Evolutionary conservation across 2,113 vertebrate species (phyloP), one percentile per base, ranked within the genome.

Genomic region (Callaeas wilsoni): DNA sequence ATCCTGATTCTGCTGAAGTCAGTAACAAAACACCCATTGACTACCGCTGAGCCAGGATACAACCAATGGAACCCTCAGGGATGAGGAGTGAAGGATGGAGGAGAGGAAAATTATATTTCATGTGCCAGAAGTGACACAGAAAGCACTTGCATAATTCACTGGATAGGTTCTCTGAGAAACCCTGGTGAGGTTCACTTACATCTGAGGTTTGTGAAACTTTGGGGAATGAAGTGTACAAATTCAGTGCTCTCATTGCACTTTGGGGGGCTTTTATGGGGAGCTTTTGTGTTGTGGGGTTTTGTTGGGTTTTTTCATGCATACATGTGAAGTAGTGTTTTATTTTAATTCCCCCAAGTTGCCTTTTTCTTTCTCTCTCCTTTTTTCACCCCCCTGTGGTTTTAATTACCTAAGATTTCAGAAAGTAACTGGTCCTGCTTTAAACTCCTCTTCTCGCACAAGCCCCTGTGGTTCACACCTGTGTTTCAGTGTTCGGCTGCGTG

Each of bases 1-100:
- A 87, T 37, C 74, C 65, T 39, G 46, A 53, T 76, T 74, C 84
- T 57, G 62, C 78, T 90, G 87, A 80, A 90, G 96, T 85, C 89
- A 17, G 55, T 90, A 86, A 90, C 91, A 91, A 63, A 90, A 88
- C 67, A 39, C 13, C 84, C 91, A 77, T 50, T 96, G 92, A 91
- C 70, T 80, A 26, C 63, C 2, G 0, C 47, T 59, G 68, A 63
- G 87, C 71, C 90, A 77, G 90, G 76, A 67, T 35, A 52, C 52
- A 77, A 50, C 90, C 84, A 77, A 4, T 4, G 20, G 56, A 85
- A 1, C 78, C 79, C 67, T 93, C 71, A 35, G 85, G 71, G 90
- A 90, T 93, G 90, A 67, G 75, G 75, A 90, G 30, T 4, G 67
- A 87, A 84, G 91, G 63, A 91, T 67, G 88, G 71, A 93, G 71